These are phyloP conservation scores for Notechis scutatus DNA, from an alignment of 2,113 vertebrate species.

Conservation along the genomic window DNA sequence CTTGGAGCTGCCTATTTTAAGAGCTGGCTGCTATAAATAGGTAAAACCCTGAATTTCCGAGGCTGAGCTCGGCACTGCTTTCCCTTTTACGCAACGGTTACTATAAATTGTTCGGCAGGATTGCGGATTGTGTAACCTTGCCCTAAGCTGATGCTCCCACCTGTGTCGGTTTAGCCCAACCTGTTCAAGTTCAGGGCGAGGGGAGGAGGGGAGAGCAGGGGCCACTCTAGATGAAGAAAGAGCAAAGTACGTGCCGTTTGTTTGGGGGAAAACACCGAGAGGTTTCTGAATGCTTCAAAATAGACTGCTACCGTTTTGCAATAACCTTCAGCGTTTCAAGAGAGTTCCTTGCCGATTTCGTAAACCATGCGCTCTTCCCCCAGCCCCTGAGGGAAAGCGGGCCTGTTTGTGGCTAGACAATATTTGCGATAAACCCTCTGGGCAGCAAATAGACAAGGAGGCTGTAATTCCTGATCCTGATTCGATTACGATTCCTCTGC, in stretches of 20 bases:
- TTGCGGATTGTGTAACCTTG: neutral
- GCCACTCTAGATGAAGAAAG: neutral
- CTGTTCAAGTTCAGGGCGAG: neutral
- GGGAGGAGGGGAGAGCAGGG: neutral
- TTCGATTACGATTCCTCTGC: fast-evolving
- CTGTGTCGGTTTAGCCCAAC: neutral
- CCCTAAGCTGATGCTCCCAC: neutral
- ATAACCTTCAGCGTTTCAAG: neutral
- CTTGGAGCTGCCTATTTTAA: neutral
- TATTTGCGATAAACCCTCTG: neutral
- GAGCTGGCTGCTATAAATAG: neutral
- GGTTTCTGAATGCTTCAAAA: neutral
- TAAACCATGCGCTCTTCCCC: fast-evolving
- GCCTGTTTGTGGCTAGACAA: neutral
- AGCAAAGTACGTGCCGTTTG: neutral
- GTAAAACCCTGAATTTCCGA: neutral
- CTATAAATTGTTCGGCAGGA: neutral
- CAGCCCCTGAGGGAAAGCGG: neutral
- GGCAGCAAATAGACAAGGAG: neutral
- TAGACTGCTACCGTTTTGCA: neutral
- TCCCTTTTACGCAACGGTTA: neutral
- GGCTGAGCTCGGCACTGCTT: neutral
- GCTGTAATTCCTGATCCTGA: neutral
- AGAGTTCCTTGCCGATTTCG: neutral
- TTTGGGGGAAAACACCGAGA: neutral